Evolutionary conservation across 2,888 invertebrate genomes (phyloP), one percentile per base, ranked within the genome.

Genomic region (Hyppa rectilinea): DNA sequence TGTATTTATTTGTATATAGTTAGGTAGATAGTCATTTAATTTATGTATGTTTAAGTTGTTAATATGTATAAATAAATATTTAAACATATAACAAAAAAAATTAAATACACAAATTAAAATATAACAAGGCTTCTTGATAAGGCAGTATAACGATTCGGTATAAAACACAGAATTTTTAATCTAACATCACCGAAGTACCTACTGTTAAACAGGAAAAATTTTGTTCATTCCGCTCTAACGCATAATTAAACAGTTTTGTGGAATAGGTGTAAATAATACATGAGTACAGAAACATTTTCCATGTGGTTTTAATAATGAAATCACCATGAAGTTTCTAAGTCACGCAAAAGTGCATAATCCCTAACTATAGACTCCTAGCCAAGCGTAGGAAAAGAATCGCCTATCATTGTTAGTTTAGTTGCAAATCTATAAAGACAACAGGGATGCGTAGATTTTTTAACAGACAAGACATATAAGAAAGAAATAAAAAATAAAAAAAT

Each of bases 121-220:
- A 52, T 12, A n/a, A 55, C 47, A 52, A 10, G n/a, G 31, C n/a
- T 31, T 43, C 23, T 38, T 49, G 66, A 43, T 60, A 67, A 20
- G 23, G 49, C 23, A 55, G 9, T 31, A n/a, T n/a, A 43, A 45
- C 43, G 20, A 55, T 60, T 55, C 43, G 55, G 2, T 67, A 26
- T 67, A 20, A 47, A 73, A 20, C 36, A 61, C 23, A 31, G 20
- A 9, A 64, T 20, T 45, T 3, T 26, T 26, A 43, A 60, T 34
- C 14, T 43, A 34, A 34, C 23, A 52, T 56, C 23, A 38, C 4
- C n/a, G n/a, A n/a, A n/a, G 0, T 34, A 68, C 38, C 31, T 40
- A 49, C 7, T 14, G 9, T 29, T 20, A n/a, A 65, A 73, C 75
- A 74, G 67, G 75, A 47, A 59, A 67, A 49, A 34, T 73, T 14